Base-by-base conservation (phyloP, 2,888 invertebrate genomes). In the Sesia apiformis region DNA sequence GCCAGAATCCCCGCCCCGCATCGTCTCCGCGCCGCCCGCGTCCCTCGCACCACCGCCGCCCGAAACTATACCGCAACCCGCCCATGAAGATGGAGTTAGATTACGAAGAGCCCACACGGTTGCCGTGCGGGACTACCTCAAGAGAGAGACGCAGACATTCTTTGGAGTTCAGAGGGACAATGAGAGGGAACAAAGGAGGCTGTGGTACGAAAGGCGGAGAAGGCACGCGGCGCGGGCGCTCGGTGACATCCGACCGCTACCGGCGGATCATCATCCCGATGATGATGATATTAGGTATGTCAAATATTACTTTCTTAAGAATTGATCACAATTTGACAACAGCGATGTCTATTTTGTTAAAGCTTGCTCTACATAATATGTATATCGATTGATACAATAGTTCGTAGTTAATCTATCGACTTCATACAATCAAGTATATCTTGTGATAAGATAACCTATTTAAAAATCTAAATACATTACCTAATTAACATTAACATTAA, bases 101-200 rank as follows among this genome's bases (percentile, higher is more conserved):
- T 85, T 88, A 63, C 80, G 88, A 54, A 69, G 85, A 54, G 81
- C 69, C 3, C 84, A 87, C 62, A 86, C 87, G 0, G 77, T 84
- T 5, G 86, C 81, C n/a, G 87, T 89, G 52, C 75, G 88, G 60
- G 86, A 93, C 73, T 95, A 93, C 79, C 92, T 96, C 72, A 94
- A 93, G 75, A 91, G 93, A 64, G 95, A 95, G 77, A 94, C 96
- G 56, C 94, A 95, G 56, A 94, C 93, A 65, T 96, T 96, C 84
- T 96, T 97, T 78, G 96, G 96, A 38, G 93, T 97, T 56, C 94
- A 94, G 71, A 94, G 94, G 70, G 93, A 94, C 66, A 93, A 93
- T 65, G 95, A 95, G 76, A 91, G 92, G 67, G 91, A 93, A 70
- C 93, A 94, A 81, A 92, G 92, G 74, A 90, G 93, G 72, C 81